Conservation (phyloP, 1,140 invertebrate genomes). For the Microplitis mediator region DNA sequence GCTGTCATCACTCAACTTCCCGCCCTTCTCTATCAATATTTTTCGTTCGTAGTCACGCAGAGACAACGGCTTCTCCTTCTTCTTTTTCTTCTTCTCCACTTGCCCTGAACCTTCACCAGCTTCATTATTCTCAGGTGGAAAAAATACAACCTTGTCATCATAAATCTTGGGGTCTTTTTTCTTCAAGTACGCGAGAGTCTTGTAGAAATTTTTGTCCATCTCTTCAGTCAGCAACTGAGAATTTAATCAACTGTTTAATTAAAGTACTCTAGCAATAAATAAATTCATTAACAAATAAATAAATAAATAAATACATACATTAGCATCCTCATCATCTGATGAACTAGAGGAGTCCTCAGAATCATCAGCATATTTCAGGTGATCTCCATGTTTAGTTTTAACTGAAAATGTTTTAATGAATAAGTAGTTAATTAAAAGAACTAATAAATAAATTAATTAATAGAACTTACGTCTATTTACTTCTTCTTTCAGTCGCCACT, state of each 20-base stretch:
- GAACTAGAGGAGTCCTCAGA: constrained; percentile 58
- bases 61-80: constrained; percentile 68
- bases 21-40: constrained; percentile 74
- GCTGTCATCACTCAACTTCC: constrained; percentile 66
- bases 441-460: constrained; percentile 25
- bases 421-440: constrained; percentile 23
- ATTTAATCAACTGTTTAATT: constrained; percentile 22
- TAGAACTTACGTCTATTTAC: constrained; percentile 76
- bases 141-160: constrained; percentile 77
- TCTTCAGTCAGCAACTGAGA: constrained; percentile 47
- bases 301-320: constrained; percentile 46
- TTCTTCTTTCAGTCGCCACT: constrained; percentile 83
- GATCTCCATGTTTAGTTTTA: constrained; percentile 75
- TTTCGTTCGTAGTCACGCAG: constrained; percentile 84
- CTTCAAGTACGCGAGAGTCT: constrained; percentile 83
- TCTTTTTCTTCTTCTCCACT: constrained; percentile 50
- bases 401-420: constrained; percentile 61
- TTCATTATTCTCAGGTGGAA: constrained; percentile 58
- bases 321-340: constrained; percentile 70
- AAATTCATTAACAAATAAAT: neutral
- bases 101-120: constrained; percentile 42
- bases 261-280: constrained; percentile 4
- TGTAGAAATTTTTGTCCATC: constrained; percentile 85
- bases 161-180: constrained; percentile 89
- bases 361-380: constrained; percentile 42